These are phyloP conservation scores for Temnothorax curvispinosus DNA, from an alignment of 1,140 invertebrate genomes.

Conservation along the genomic window DNA sequence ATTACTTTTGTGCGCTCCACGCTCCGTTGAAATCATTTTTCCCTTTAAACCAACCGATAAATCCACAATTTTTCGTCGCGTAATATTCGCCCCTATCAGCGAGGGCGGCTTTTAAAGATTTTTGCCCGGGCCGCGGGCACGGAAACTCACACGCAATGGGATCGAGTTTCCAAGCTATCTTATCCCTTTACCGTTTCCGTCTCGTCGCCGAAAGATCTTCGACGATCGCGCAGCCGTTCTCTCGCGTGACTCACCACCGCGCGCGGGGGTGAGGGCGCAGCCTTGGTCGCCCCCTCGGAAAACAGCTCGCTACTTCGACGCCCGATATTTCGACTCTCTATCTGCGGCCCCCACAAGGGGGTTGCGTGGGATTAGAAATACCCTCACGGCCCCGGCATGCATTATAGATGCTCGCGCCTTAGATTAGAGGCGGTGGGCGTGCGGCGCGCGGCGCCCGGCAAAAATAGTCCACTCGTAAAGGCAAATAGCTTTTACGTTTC, in stretches of 20 bases:
- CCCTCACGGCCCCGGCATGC: slow-evolving; percentile 65
- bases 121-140: slow-evolving; percentile 18
- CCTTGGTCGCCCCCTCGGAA: slow-evolving; percentile 59
- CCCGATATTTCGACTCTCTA: slow-evolving; percentile 58
- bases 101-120: slow-evolving; percentile 42
- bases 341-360: slow-evolving; percentile 11
- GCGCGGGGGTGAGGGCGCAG: slow-evolving; percentile 9
- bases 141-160: slow-evolving; percentile 52
- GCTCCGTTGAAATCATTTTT: not conserved
- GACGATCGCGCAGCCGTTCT: slow-evolving; percentile 58
- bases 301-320: slow-evolving; percentile 64
- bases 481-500: slow-evolving; percentile 62
- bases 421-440: slow-evolving; percentile 68
- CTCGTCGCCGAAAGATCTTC: slow-evolving; percentile 51
- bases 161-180: slow-evolving; percentile 55
- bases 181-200: slow-evolving; percentile 61
- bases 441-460: slow-evolving; percentile 3
- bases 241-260: slow-evolving; percentile 67
- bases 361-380: slow-evolving; percentile 67
- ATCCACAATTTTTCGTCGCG: slow-evolving; percentile 20
- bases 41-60: not conserved
- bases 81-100: slow-evolving; percentile 9
- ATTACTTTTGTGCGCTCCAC: not conserved
- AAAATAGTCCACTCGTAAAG: slow-evolving; percentile 67
- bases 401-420: slow-evolving; percentile 69